Base-by-base conservation (phyloP, 2,888 invertebrate genomes). In the Leptogaster cylindrica region DNA sequence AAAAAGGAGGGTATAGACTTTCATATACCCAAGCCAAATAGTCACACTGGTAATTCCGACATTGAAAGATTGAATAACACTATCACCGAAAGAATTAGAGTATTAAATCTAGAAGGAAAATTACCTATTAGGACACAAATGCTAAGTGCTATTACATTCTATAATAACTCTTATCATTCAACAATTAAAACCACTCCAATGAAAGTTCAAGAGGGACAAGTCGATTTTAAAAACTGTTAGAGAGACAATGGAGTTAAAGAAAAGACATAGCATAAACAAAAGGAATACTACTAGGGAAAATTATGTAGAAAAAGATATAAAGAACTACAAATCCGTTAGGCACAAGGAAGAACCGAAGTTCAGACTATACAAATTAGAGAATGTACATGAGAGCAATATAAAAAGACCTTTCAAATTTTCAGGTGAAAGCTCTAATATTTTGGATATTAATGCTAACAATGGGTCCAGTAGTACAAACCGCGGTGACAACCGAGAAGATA, bases 291-390 rank as follows among this genome's bases (percentile, higher is more conserved):
- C 12, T 6, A 28, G 51, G 3, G 51, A 51, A 31, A 18, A 51
- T 16, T 5, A 27, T 23, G 14, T 14, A 25, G 5, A 8, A 12
- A 41, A 31, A 4, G 39, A 10, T 8, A 58, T 39, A 25, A 58
- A 58, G 23, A 58, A 58, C 20, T 58, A 58, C 3, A 39, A 41
- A 23, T 25, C 58, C 3, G 1, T 58, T 12, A 25, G 58, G 7
- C 39, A 58, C 12, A 58, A 39, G 12, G 10, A 58, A n/a, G 23
- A 58, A 58, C 55, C 55, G n/a, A 36, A 58, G n/a, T 58, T 39
- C 39, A 33, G 55, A 20, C 36, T 39, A 58, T 20, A 58, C 12
- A 58, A 58, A 39, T 14, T 58, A 14, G 23, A 20, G 10, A 18
- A 10, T 23, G 14, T 58, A 8, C 39, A 58, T 12, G 58, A 58